Conservation (phyloP, 1,140 invertebrate genomes). For the Ceratina calcarata region DNA sequence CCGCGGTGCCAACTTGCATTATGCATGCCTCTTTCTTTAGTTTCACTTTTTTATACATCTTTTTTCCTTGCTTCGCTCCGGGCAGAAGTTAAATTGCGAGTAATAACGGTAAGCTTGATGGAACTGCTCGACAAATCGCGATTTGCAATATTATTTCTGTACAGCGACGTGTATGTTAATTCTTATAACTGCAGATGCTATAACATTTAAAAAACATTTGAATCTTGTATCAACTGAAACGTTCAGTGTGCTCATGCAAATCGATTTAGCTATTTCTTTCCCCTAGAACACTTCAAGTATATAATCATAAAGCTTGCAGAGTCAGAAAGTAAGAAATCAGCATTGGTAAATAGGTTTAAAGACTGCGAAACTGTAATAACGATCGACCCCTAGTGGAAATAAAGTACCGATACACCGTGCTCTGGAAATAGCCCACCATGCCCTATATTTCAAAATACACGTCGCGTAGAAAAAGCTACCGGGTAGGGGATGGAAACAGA, state of each 20-base stretch:
- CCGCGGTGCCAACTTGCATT: neutral
- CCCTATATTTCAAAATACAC: slow-evolving; percentile 57
- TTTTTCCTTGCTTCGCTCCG: too few relatives aligned
- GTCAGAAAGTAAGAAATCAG: slow-evolving; percentile 15
- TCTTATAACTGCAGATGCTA: too few relatives aligned
- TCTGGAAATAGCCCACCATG: slow-evolving; percentile 50
- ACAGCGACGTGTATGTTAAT: neutral
- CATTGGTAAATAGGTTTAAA: neutral
- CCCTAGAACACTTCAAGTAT: too few relatives aligned
- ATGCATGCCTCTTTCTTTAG: neutral
- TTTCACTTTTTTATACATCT: neutral
- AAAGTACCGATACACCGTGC: slow-evolving; percentile 39
- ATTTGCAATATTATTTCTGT: neutral
- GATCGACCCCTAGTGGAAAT: slow-evolving; percentile 42
- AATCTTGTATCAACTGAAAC: too few relatives aligned
- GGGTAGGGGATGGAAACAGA: neutral
- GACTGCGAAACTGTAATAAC: neutral
- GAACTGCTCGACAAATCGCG: slow-evolving; percentile 18
- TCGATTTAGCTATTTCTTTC: too few relatives aligned
- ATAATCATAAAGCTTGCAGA: too few relatives aligned
- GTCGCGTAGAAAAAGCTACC: slow-evolving; percentile 14
- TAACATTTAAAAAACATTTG: too few relatives aligned
- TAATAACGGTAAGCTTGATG: slow-evolving; percentile 29
- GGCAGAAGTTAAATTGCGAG: slow-evolving; percentile 23
- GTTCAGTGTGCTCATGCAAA: too few relatives aligned